Evolutionary conservation across 2,113 vertebrate genomes (phyloP), one percentile per base, ranked within the genome.

Genomic region (Bothrops jararaca): DNA sequence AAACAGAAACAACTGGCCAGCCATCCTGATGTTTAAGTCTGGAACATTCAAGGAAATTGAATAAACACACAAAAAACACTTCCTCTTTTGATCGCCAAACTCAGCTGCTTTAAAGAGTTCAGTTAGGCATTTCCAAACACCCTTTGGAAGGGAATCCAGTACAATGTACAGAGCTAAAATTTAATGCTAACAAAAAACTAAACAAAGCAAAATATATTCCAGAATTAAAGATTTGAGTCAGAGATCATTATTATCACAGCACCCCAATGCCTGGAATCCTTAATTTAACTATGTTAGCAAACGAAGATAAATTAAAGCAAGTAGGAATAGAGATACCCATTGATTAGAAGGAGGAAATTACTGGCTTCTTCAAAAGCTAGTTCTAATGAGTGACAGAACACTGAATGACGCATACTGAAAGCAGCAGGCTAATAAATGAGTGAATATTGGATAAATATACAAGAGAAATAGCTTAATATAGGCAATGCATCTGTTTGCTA

Each of bases 401-500:
- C 0, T 0, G 0, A 91, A 10, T 69, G 18, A 58, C 91, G 18
- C 22, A 0, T 34, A 93, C 95, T 95, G 64, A 93, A 90, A 34
- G 11, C 20, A 45, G 12, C 50, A 92, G 0, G 0, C n/a, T 29
- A 60, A 93, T 94, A 94, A 52, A 93, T 92, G 92, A 93, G 3
- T 5, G 56, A 91, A 58, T 91, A 91, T 89, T 89, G 93, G 85
- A 95, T n/a, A 95, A 93, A 93, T 86, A 94, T 18, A 89, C 93
- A 97, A 60, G 13, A 85, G 80, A 64, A 11, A 48, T 87, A 48
- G 91, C 96, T 95, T 95, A 69, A 92, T 85, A 94, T 45, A 94
- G 95, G 58, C 56, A 94, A 92, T 96, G 89, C 94, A 95, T 97
- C 96, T 98, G 97, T 95, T 97, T 97, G 95, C 89, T 94, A 95